A percentile compares a stretch with the other conserved stretches of the same genome.
phyloP scores from a whole-genome alignment of 2,888 invertebrate genomes.

The Yponomeuta malinellus region DNA sequence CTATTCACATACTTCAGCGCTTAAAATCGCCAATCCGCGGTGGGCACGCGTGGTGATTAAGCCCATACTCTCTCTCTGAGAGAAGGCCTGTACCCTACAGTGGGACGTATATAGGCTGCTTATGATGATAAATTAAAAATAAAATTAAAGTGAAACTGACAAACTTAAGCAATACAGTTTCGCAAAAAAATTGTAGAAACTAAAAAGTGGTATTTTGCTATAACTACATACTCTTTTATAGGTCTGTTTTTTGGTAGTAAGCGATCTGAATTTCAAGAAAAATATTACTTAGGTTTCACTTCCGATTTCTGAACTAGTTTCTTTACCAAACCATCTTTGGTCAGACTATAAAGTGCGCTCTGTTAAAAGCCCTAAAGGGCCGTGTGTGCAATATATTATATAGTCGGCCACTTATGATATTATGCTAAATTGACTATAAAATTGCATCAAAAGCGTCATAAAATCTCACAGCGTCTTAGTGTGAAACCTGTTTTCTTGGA shows the following conservation, averaged over 20 bases:
- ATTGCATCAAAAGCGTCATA: conserved; percentile 17
- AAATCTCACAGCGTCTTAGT: not conserved
- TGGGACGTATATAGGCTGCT: no score
- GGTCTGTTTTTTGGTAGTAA: not conserved
- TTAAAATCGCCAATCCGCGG: no score
- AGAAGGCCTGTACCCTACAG: no score
- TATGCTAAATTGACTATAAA: conserved; percentile 21
- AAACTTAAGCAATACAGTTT: no score
- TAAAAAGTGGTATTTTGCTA: no score
- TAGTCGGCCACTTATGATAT: conserved; percentile 23
- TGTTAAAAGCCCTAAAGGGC: not conserved
- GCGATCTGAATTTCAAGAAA: not conserved
- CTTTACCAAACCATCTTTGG: not conserved
- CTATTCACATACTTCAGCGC: no score
- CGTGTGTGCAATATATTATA: conserved; percentile 18
- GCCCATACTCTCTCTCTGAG: no score
- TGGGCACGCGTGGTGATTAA: no score
- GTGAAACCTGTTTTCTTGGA: not conserved
- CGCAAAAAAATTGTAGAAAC: no score
- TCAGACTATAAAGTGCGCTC: not conserved
- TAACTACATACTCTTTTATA: no score
- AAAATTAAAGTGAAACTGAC: no score
- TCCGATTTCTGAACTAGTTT: not conserved
- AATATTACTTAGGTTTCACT: not conserved
- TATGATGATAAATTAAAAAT: no score